Conservation (phyloP, 1,140 invertebrate species). For the Samia ricini region DNA sequence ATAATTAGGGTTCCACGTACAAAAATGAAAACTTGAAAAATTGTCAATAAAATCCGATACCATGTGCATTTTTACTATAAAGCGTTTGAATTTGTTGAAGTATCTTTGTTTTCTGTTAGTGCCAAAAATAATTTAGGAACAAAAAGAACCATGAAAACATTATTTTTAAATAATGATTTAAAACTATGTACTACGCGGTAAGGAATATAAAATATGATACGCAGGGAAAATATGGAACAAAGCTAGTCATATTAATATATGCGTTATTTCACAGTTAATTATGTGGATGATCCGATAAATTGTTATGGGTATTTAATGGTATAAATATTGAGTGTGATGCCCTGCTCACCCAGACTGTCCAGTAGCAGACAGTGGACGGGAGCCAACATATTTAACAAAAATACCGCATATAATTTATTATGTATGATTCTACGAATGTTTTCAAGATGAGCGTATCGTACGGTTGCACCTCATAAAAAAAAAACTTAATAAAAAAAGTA, state of each 20-base stretch:
- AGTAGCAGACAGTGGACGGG: slow-evolving; percentile 53
- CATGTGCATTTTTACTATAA: no score
- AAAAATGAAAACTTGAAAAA: no score
- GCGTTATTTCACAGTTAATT: not conserved
- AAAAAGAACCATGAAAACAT: no score
- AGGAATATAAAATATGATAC: not conserved
- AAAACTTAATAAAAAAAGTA: slow-evolving; percentile 62
- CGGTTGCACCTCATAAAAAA: slow-evolving; percentile 73
- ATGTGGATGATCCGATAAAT: slow-evolving; percentile 6
- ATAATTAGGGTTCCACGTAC: no score
- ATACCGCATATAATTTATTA: slow-evolving; percentile 73
- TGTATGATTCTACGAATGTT: slow-evolving; percentile 65
- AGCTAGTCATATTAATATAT: no score
- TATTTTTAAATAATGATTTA: no score
- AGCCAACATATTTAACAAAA: slow-evolving; percentile 69
- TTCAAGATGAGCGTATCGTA: slow-evolving; percentile 50
- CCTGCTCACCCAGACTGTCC: slow-evolving; percentile 34
- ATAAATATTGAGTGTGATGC: slow-evolving; percentile 40
- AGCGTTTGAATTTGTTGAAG: no score
- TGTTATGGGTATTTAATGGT: slow-evolving; percentile 21
- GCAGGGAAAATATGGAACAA: not conserved
- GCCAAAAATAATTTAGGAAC: no score
- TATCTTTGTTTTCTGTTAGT: no score
- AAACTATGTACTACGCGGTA: no score
- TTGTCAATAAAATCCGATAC: no score